A percentile compares a stretch with the other conserved stretches of the same genome.
These are phyloP conservation scores for Monodelphis domestica DNA, from an alignment of 2,797 vertebrate genomes.

Conservation along the genomic window DNA sequence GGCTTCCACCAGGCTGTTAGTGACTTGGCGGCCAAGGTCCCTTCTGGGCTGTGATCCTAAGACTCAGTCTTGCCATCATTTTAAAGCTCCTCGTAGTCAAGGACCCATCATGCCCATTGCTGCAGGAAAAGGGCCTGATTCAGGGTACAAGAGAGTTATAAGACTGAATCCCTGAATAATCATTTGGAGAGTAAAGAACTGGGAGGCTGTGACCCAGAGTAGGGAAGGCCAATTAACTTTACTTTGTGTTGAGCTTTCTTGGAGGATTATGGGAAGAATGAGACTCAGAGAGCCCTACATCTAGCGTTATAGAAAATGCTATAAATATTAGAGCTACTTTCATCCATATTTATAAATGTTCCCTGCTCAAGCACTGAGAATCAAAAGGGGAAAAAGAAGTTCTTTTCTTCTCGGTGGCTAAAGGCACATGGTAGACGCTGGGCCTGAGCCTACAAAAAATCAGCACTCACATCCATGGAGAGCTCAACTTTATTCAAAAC, in stretches of 20 bases:
- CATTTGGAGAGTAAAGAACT: background rate
- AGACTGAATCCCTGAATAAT: background rate
- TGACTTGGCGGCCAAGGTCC: background rate
- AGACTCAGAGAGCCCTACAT: background rate
- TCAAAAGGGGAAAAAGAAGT: background rate
- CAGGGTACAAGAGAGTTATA: background rate
- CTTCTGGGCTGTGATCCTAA: background rate
- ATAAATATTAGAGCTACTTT: fast-evolving
- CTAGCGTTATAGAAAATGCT: background rate
- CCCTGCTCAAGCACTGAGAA: background rate
- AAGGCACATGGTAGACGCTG: background rate
- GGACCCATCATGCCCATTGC: background rate
- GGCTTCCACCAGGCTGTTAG: background rate
- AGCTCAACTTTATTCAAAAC: conserved; percentile 28
- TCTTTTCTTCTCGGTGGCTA: background rate
- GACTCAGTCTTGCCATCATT: background rate
- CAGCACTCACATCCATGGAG: background rate
- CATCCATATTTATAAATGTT: background rate
- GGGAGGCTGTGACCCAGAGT: background rate
- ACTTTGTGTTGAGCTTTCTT: background rate
- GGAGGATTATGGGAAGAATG: background rate
- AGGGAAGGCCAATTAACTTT: background rate
- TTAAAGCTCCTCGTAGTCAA: background rate
- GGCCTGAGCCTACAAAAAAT: background rate
- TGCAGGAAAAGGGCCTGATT: background rate